Conservation (phyloP, 2,797 vertebrate species). For the Botia almorhae region DNA sequence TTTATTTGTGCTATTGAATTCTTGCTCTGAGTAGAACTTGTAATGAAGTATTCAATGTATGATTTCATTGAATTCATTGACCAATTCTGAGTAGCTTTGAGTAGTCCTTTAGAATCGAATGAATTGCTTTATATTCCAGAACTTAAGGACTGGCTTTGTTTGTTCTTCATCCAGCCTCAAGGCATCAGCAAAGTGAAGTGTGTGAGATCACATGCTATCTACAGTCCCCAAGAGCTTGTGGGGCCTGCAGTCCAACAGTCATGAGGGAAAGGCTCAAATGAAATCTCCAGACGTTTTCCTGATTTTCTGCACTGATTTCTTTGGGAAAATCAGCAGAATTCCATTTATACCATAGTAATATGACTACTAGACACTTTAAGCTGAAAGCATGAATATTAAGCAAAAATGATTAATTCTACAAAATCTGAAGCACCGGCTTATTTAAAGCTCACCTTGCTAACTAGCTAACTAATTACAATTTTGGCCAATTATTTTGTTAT, state of each 20-base stretch:
- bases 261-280: background rate
- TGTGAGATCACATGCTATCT: slow-evolving; percentile 39
- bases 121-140: slow-evolving; percentile 3
- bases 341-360: no score
- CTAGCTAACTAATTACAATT: background rate
- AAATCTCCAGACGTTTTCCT: background rate
- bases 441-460: background rate
- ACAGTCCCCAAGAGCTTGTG: slow-evolving; percentile 19
- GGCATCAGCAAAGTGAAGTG: slow-evolving; percentile 28
- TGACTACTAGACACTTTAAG: background rate
- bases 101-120: background rate
- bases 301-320: background rate
- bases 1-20: background rate
- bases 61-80: no score
- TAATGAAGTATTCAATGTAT: background rate
- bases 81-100: no score
- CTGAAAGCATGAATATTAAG: no score
- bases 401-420: no score
- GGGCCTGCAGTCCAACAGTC: background rate
- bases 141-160: background rate
- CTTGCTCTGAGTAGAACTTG: background rate
- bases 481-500: slow-evolving; percentile 1
- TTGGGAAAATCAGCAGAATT: background rate
- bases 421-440: background rate
- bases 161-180: slow-evolving; percentile 9